A percentile compares a stretch with the other conserved stretches of the same genome.
Evolutionary conservation across 2,797 vertebrate species (phyloP).

Genomic region (Sphenodon punctatus): DNA sequence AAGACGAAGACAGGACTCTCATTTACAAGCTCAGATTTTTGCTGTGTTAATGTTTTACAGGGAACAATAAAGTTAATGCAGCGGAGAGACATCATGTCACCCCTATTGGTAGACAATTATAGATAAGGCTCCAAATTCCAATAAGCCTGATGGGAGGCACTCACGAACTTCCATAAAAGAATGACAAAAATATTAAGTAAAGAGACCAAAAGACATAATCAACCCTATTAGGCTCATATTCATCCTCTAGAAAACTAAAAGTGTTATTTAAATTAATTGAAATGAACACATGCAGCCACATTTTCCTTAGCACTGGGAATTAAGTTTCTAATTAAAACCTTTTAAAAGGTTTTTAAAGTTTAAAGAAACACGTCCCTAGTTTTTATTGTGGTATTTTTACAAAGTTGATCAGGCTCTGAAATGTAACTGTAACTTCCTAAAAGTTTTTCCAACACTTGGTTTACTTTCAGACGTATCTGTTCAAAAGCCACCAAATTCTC

Average conservation of each 20-base stretch:
- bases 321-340: slow-evolving; percentile 43
- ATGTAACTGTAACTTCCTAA: background rate
- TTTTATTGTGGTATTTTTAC: slow-evolving; percentile 18
- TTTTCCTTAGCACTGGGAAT: slow-evolving; percentile 21
- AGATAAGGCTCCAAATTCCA: slow-evolving; percentile 56
- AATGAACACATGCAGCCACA: slow-evolving; percentile 12
- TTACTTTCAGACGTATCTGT: background rate
- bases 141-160: slow-evolving; percentile 51
- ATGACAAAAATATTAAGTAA: slow-evolving; percentile 43
- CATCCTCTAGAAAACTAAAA: slow-evolving; percentile 22
- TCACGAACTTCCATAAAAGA: slow-evolving; percentile 20
- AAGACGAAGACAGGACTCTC: slow-evolving; percentile 65
- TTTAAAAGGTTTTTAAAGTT: slow-evolving; percentile 30
- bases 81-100: slow-evolving; percentile 52
- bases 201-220: slow-evolving; percentile 43
- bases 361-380: slow-evolving; percentile 16
- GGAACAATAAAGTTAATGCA: slow-evolving; percentile 69
- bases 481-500: too few species aligned
- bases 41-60: slow-evolving; percentile 71
- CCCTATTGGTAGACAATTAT: slow-evolving; percentile 57
- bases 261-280: slow-evolving; percentile 43
- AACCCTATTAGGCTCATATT: slow-evolving; percentile 29
- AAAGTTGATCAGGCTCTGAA: slow-evolving; percentile 10
- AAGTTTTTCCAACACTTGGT: background rate
- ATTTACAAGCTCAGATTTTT: slow-evolving; percentile 71